Percentiles rank a stretch among this genome's conserved stretches.
phyloP scores from a whole-genome alignment of 2,888 invertebrate species.

The Morinoia aosen region DNA sequence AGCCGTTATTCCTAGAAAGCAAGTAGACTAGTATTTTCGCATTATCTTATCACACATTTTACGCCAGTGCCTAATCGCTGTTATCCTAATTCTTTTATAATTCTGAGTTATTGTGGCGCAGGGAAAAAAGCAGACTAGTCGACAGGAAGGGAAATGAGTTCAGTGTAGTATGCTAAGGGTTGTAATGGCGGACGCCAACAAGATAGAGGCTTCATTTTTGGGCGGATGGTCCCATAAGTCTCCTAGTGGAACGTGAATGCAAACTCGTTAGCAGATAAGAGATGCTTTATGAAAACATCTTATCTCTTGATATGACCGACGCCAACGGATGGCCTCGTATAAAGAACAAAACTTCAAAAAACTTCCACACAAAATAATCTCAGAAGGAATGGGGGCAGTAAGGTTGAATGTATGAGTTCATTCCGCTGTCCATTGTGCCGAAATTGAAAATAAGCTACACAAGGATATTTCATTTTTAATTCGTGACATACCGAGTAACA shows the following conservation, averaged over 20 bases:
- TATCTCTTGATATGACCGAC: conserved; percentile 30
- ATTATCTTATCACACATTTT: background rate
- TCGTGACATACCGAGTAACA: too few species aligned
- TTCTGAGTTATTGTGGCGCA: background rate
- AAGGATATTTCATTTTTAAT: too few species aligned
- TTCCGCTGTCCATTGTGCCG: background rate
- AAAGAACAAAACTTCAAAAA: conserved; percentile 6
- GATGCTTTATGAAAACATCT: conserved; percentile 19
- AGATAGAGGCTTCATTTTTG: conserved; percentile 15
- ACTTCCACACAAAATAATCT: background rate
- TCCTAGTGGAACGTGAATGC: background rate
- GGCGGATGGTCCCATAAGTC: conserved; percentile 29
- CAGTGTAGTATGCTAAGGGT: background rate
- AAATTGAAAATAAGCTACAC: background rate
- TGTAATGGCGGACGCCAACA: background rate
- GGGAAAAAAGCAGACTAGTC: background rate
- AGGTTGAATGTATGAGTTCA: background rate
- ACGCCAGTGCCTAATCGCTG: background rate
- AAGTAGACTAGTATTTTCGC: background rate
- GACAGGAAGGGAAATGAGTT: background rate
- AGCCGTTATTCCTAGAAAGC: too few species aligned
- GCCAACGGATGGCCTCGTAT: background rate
- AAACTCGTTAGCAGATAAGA: conserved; percentile 43
- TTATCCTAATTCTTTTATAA: background rate
- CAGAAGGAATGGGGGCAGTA: background rate